Conservation (phyloP, 1,140 invertebrate genomes). For the Samia ricini region DNA sequence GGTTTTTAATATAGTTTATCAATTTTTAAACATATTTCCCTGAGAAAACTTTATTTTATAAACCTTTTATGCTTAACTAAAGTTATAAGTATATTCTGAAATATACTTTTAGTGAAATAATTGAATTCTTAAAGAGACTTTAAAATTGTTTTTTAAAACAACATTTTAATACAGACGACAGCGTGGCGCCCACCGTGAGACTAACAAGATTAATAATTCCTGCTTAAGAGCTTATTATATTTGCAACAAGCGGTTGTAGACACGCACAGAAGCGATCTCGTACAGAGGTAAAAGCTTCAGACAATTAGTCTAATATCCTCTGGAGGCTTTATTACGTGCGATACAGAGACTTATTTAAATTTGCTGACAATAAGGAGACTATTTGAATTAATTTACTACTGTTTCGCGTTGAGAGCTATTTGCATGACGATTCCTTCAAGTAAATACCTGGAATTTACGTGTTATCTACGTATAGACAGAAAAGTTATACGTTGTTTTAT, state of each 20-base stretch:
- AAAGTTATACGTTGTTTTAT: too few species aligned
- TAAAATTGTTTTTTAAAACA: constrained; percentile 25
- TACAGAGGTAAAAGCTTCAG: constrained; percentile 12
- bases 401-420: neutral
- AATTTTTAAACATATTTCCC: too few species aligned
- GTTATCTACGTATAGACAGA: neutral
- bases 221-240: constrained; percentile 36
- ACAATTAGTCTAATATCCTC: constrained; percentile 4
- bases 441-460: neutral
- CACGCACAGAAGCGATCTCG: constrained; percentile 16
- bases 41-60: too few species aligned
- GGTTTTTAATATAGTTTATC: too few species aligned
- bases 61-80: too few species aligned
- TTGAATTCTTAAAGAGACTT: constrained; percentile 12
- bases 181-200: constrained; percentile 47
- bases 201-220: constrained; percentile 39
- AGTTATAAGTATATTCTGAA: too few species aligned
- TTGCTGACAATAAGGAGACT: neutral
- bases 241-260: constrained; percentile 17
- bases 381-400: neutral
- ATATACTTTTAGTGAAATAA: neutral
- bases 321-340: constrained; percentile 2
- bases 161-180: constrained; percentile 26
- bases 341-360: constrained; percentile 1
- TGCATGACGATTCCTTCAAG: neutral